Evolutionary conservation across 1,140 invertebrate species (phyloP), one percentile per base, ranked within the genome.

Genomic region (Apocrypta bakeri): DNA sequence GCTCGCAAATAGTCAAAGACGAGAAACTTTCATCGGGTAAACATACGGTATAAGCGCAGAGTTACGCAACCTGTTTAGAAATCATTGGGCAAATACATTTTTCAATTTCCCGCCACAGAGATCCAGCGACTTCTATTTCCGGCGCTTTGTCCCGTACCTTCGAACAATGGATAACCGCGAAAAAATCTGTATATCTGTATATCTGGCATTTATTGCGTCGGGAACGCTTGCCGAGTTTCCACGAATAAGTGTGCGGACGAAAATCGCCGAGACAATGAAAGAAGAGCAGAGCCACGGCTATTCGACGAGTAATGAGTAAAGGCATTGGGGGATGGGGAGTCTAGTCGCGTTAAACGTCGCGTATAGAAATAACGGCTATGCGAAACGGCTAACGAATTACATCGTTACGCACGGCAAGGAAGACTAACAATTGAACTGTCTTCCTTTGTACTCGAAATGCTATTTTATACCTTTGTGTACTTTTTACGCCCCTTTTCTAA

Each of bases 221-320:
- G 17, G 48, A 56, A n/a, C 4, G 17, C 48, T 4, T 29, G 24
- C 7, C 7, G 63, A 25, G 63, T 0, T 14, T 61, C 3, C 63
- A 25, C 6, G 25, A 25, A 63, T 7, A 63, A n/a, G n/a, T n/a
- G n/a, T n/a, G n/a, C n/a, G n/a, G n/a, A n/a, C n/a, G 8, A 63
- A n/a, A 63, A 29, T 25, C 9, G 63, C 8, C 24, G 63, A 27
- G 25, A 66, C 8, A 66, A 12, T 27, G 63, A 24, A 27, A 27
- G 8, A 66, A 29, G 27, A 6, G 63, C 9, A 66, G 63, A 8
- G 25, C 24, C 63, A 21, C 9, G 27, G 63, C 63, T 7, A 66
- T 66, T 66, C 63, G 27, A 66, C 27, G 63, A 29, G 63, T 29
- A 66, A 66, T 66, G 27, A 66, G 24, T 66, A 66, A 66, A 66